Conservation (phyloP, 2,888 invertebrate species). For the Theretra japonica region DNA sequence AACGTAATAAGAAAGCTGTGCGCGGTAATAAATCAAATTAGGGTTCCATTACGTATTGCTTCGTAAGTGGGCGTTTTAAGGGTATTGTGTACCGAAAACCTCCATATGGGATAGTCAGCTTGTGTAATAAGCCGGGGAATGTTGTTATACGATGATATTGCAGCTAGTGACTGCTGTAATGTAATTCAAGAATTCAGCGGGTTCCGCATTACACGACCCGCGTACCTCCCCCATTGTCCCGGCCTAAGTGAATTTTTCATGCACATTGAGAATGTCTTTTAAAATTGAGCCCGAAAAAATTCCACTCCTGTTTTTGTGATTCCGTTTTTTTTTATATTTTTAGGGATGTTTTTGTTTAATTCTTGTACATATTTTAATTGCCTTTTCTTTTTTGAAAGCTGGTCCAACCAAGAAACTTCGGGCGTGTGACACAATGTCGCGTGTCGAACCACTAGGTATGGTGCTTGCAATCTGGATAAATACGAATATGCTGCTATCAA, state of each 20-base stretch:
- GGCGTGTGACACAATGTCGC: no score
- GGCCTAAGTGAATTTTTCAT: constrained; percentile 14
- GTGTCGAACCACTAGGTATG: no score
- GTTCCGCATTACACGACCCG: constrained; percentile 14
- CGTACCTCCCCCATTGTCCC: background rate
- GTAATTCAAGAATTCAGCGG: constrained; percentile 32
- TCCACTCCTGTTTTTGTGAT: background rate
- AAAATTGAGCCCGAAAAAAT: background rate
- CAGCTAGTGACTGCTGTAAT: constrained; percentile 30
- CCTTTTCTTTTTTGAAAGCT: no score
- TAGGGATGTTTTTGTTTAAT: background rate
- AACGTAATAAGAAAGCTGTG: constrained; percentile 10
- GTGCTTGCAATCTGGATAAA: no score
- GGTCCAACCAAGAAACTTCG: no score
- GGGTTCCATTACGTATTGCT: constrained; percentile 16
- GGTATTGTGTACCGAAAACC: constrained; percentile 13
- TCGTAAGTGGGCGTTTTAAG: constrained; percentile 21
- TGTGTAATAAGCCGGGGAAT: constrained; percentile 34
- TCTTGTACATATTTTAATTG: background rate
- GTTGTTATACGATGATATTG: constrained; percentile 28
- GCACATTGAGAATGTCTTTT: constrained; percentile 17
- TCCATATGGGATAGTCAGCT: background rate
- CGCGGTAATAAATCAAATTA: constrained; percentile 21
- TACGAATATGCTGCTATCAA: no score
- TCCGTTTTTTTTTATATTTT: background rate